Conservation (phyloP, 2,888 invertebrate species). For the Drosophila cognata region DNA sequence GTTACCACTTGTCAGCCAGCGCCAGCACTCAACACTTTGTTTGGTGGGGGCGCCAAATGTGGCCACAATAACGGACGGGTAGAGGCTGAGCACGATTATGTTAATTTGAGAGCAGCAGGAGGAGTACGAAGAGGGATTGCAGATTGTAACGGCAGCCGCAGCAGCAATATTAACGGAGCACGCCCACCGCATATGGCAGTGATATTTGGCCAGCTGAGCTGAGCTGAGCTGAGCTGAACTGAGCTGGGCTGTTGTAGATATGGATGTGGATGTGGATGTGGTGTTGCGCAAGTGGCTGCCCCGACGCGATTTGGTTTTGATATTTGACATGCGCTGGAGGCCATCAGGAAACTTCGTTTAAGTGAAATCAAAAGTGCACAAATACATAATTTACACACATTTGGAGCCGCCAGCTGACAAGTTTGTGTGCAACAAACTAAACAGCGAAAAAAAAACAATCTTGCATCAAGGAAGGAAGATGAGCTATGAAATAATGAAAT, state of each 20-base stretch:
- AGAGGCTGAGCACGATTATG: constrained; percentile 71
- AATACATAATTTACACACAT: constrained; percentile 80
- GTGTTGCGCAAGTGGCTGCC: constrained; percentile 70
- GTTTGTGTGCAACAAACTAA: constrained; percentile 16
- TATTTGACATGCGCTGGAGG: constrained; percentile 79
- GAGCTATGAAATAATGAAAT: constrained; percentile 18
- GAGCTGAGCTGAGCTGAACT: constrained; percentile 3
- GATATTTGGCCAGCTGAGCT: constrained; percentile 61
- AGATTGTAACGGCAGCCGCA: constrained; percentile 8
- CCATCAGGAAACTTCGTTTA: constrained; percentile 81
- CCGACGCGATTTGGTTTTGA: constrained; percentile 74
- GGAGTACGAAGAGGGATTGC: constrained; percentile 7
- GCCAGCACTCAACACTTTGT: constrained; percentile 74
- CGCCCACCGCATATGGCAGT: constrained; percentile 78
- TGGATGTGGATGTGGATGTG: constrained; percentile 41
- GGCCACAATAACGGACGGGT: constrained; percentile 32
- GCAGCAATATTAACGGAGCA: constrained; percentile 71
- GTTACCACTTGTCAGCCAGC: constrained; percentile 73
- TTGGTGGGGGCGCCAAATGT: constrained; percentile 54
- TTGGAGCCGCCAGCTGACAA: constrained; percentile 47
- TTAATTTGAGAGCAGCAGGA: constrained; percentile 59
- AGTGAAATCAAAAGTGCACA: constrained; percentile 80
- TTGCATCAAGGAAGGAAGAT: constrained; percentile 34
- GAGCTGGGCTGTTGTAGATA: constrained; percentile 37
- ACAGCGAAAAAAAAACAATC: constrained; percentile 20